Evolutionary conservation across 2,113 vertebrate species (phyloP), one percentile per base, ranked within the genome.

Genomic region (Carassius carassius): DNA sequence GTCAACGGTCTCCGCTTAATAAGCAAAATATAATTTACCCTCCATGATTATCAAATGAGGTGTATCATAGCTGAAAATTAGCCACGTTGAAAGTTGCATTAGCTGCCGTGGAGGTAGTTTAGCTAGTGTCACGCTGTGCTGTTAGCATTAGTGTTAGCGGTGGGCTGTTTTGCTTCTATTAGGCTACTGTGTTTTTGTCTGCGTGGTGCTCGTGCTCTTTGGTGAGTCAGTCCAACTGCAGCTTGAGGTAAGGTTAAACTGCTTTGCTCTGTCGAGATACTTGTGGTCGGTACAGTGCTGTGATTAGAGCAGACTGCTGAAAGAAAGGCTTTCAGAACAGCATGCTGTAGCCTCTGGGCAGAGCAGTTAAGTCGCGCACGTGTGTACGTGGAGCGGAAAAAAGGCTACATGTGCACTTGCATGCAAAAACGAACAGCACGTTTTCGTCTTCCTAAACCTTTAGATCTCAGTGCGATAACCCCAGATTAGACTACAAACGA

Each of bases 1-100:
- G 87, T 91, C 90, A 92, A 84, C 90, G 86, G 89, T 56, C 85
- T 44, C 76, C 47, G 78, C 88, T 86, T 93, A 93, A 93, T 92
- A 91, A 92, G 90, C 85, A 87, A 91, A 92, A 92, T 87, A 93
- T 89, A 85, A 92, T 93, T 91, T 85, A 56, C 88, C 82, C 78
- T 35, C 78, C 54, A 44, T 81, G 87, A 88, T 86, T 86, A 86
- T 67, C 76, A 84, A 86, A 82, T 78, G 82, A 86, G 85, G 72
- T 62, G 65, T 76, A 84, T 84, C 82, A 49, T 58, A 63, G 78
- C 44, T 77, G 79, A 82, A 82, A 82, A 86, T 76, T 51, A 56
- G 70, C 58, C 19, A 11, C 49, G 49, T 79, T 0, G n/a, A 56
- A 25, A 70, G 44, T 81, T 67, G 11, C 47, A 25, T 82, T 78